Evolutionary conservation across 2,888 invertebrate genomes (phyloP), one percentile per base, ranked within the genome.

Genomic region (Scaptomyza parva): DNA sequence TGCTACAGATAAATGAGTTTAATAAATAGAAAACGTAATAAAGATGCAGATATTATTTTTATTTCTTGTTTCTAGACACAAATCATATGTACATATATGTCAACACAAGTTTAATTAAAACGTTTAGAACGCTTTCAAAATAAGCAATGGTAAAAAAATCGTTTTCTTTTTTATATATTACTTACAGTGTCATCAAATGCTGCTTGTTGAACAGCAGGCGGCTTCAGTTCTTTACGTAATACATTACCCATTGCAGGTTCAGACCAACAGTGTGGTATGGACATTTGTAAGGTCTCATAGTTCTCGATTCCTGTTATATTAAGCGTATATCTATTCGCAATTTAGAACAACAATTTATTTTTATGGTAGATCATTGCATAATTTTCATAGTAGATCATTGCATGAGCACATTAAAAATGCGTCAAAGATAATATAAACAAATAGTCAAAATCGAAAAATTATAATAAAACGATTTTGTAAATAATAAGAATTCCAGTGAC

Each of bases 151-250:
- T 12, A 17, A 28, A 28, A 28, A 3, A 17, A 17, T 17, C 17
- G 8, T 37, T 37, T 17, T 17, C 17, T 33, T 6, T 60, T 30
- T 7, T 24, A 58, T 24, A 14, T 14, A 51, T 41, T 70, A 80
- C 91, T 90, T 89, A 92, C 91, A 79, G 94, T 94, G 90, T 96
- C 95, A 91, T 97, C 97, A 92, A 97, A 96, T 40, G 96, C 95
- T 43, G 97, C 97, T 91, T 97, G 96, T 90, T 97, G 97, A 52
- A 97, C 92, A 77, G 96, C 92, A 3, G 97, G 97, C 22, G 97
- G 96, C 87, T 95, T 95, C 58, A 97, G 93, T 43, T 94, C 93
- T 65, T 93, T 93, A 62, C 95, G 93, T 80, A 94, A 92, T 83
- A 91, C 84, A 86, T 92, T 91, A 12, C 94, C 94, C 22, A 94